Evolutionary conservation across 2,888 invertebrate species (phyloP), one percentile per base, ranked within the genome.

Genomic region (Tachina lurida): DNA sequence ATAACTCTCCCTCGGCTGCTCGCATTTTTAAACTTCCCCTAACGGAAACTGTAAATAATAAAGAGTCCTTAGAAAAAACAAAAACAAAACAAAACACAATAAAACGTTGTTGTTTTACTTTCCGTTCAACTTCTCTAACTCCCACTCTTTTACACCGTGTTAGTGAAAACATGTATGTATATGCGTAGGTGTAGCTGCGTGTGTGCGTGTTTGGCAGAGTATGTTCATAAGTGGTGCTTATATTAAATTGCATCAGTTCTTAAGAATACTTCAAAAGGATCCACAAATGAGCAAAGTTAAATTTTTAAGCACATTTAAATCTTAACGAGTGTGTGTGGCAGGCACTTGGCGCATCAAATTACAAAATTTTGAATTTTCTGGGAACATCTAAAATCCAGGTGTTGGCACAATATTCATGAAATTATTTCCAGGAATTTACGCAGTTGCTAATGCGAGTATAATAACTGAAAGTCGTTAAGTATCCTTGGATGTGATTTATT

Each of bases 21-120:
- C 17, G 9, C 54, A 52, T 78, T 78, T 68, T 56, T 74, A 39
- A 68, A 49, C 63, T 84, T 78, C 45, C 71, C 22, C 39, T 31
- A 71, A 45, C 70, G 80, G 76, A 84, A 76, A 60, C 58, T 73
- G 84, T 76, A 80, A 80, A 80, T 80, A 84, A 76, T 67, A 65
- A 60, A 73, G 65, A 45, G 73, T 80, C 80, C 67, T 80, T 60
- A 71, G 73, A 73, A 70, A 67, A 39, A 43, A 8, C 17, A 0
- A 41, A 9, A 41, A 22, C 3, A 60, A 41, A 12, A 60, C 39
- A 17, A 31, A 41, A 68, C 45, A 54, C 43, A 75, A 63, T 81
- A 17, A 62, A 67, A 81, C 49, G 60, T 45, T 75, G 62, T 68
- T 67, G 41, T 47, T 54, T 39, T 54, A 49, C 63, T 80, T 56